A percentile compares a stretch with the other conserved stretches of the same genome.
phyloP scores from a whole-genome alignment of 2,113 vertebrate species.

The human region DNA sequence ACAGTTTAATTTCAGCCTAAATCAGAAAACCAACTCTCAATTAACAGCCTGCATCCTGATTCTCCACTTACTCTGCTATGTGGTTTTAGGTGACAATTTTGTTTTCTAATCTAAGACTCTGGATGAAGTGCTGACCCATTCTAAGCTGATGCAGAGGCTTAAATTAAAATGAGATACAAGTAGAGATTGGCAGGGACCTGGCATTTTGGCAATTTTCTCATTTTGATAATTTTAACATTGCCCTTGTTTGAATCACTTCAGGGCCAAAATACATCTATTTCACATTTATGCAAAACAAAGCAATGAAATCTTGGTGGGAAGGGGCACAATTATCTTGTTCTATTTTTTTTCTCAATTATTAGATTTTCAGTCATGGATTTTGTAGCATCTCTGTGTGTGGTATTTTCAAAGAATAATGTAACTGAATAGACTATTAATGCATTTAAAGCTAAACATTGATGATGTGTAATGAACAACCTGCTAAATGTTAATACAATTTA shows the following conservation, averaged over 20 bases:
- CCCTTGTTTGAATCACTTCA: not conserved
- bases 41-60: not conserved
- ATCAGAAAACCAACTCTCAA: not conserved
- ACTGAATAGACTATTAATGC: conserved; percentile 56
- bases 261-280: not conserved
- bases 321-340: not conserved
- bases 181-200: not conserved
- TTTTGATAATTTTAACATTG: not conserved
- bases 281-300: conserved; percentile 1
- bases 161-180: not conserved
- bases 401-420: conserved; percentile 62
- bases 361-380: conserved; percentile 48
- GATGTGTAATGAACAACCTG: conserved; percentile 80
- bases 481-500: conserved; percentile 83
- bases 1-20: not conserved
- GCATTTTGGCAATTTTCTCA: not conserved
- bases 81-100: not conserved
- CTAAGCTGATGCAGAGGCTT: not conserved
- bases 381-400: not conserved
- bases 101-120: conserved; percentile 11
- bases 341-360: not conserved
- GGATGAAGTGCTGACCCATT: not conserved
- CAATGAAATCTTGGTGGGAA: not conserved
- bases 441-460: conserved; percentile 76
- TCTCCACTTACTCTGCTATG: not conserved